phyloP scores from a whole-genome alignment of 2,113 vertebrate species.

The Plectropomus leopardus region DNA sequence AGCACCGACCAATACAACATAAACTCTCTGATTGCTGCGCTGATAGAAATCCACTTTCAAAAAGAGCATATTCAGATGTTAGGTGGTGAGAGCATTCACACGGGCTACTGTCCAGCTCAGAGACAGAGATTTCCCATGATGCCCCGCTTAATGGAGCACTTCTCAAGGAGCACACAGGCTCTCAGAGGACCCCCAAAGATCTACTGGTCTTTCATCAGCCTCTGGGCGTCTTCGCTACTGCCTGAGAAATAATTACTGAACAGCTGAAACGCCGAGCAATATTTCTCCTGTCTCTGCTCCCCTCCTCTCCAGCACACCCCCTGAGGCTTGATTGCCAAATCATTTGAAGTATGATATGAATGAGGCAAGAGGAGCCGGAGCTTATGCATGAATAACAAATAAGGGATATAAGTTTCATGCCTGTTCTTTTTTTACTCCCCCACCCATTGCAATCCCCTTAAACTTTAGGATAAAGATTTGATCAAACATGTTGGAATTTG shows the following conservation, averaged over 20 bases:
- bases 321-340: conserved; percentile 78
- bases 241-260: conserved; percentile 80
- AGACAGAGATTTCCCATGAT: conserved; percentile 66
- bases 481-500: conserved; percentile 56
- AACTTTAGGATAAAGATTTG: conserved; percentile 46
- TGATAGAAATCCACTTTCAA: background rate
- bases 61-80: background rate
- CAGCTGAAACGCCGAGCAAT: conserved; percentile 70
- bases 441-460: conserved; percentile 4
- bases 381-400: conserved; percentile 78
- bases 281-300: conserved; percentile 66
- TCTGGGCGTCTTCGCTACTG: conserved; percentile 53
- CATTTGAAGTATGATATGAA: conserved; percentile 81
- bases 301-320: conserved; percentile 44
- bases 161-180: conserved; percentile 38
- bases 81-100: conserved; percentile 17
- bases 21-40: background rate
- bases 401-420: conserved; percentile 54
- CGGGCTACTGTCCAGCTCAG: conserved; percentile 34
- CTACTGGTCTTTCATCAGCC: conserved; percentile 77
- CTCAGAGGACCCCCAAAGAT: conserved; percentile 67
- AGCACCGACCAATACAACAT: background rate
- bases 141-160: conserved; percentile 63
- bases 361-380: conserved; percentile 67
- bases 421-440: conserved; percentile 15